A percentile compares a stretch with the other conserved stretches of the same genome.
These are phyloP conservation scores for Dendropsophus ebraccatus DNA, from an alignment of 2,113 vertebrate genomes.

Conservation along the genomic window DNA sequence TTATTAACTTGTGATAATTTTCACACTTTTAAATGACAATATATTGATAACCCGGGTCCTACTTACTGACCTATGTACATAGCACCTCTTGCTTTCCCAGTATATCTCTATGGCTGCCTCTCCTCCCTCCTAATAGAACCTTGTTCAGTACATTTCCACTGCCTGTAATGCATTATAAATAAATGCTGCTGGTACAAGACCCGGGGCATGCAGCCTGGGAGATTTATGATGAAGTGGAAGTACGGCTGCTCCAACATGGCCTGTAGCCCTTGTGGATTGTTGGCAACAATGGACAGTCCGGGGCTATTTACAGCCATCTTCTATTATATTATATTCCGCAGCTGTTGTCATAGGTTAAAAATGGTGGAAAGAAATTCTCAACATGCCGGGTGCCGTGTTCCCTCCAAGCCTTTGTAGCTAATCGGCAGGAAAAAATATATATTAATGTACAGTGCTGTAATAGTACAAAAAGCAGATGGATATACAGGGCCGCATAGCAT, in stretches of 20 bases:
- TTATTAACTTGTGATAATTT: too few species aligned
- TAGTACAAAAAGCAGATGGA: too few species aligned
- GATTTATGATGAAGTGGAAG: not conserved
- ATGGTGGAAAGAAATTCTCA: not conserved
- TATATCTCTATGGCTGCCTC: not conserved
- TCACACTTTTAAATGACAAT: too few species aligned
- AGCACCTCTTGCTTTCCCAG: not conserved
- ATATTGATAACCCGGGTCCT: too few species aligned
- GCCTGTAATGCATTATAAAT: not conserved
- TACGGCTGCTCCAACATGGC: not conserved
- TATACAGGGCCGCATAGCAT: too few species aligned
- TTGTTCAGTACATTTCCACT: constrained; percentile 1
- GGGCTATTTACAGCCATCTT: not conserved
- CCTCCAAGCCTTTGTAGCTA: too few species aligned
- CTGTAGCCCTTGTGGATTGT: not conserved
- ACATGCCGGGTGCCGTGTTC: too few species aligned
- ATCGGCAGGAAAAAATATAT: too few species aligned
- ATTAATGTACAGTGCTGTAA: too few species aligned
- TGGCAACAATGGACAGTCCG: constrained; percentile 13
- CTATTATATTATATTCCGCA: not conserved
- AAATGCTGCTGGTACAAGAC: not conserved
- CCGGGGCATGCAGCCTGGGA: not conserved
- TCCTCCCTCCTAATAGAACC: not conserved
- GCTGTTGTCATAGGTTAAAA: not conserved
- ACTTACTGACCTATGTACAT: too few species aligned